Evolutionary conservation across 2,888 invertebrate genomes (phyloP).

Genomic region (Epinotia nisella): DNA sequence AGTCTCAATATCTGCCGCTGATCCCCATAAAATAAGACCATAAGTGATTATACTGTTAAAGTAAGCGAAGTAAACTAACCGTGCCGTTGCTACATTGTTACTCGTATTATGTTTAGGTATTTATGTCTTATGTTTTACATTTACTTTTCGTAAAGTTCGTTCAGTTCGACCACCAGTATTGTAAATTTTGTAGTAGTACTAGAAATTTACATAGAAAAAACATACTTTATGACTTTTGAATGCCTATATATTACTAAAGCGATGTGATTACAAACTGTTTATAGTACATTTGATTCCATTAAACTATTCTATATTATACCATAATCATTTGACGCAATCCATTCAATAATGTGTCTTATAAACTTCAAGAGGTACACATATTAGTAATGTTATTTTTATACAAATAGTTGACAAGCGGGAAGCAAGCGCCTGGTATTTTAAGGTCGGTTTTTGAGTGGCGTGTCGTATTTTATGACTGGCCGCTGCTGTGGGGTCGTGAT

Average conservation of each 20-base stretch:
- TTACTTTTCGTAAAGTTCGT: neutral
- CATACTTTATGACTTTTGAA: conserved; percentile 35
- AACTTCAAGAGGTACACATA: neutral
- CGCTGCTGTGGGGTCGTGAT: conserved; percentile 27
- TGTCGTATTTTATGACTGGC: conserved; percentile 26
- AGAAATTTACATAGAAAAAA: neutral
- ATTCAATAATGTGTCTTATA: conserved; percentile 18
- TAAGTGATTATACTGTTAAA: too few relatives aligned
- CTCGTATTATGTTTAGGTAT: neutral
- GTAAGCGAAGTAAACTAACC: too few relatives aligned
- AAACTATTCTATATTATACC: conserved; percentile 28
- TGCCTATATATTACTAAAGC: conserved; percentile 17
- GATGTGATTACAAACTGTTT: conserved; percentile 25
- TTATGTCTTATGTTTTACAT: neutral
- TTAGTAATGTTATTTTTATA: conserved; percentile 16
- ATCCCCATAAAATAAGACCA: too few relatives aligned
- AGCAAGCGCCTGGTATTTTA: conserved; percentile 15
- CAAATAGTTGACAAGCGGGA: neutral
- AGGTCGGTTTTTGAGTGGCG: conserved; percentile 13
- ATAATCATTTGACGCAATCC: neutral
- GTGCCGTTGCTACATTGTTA: too few relatives aligned
- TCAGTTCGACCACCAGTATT: neutral
- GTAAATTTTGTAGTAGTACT: neutral
- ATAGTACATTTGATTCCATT: conserved; percentile 25
- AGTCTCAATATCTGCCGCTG: too few relatives aligned